Base-by-base conservation (phyloP, 23 tunicate species). In the Pegea sp. region DNA sequence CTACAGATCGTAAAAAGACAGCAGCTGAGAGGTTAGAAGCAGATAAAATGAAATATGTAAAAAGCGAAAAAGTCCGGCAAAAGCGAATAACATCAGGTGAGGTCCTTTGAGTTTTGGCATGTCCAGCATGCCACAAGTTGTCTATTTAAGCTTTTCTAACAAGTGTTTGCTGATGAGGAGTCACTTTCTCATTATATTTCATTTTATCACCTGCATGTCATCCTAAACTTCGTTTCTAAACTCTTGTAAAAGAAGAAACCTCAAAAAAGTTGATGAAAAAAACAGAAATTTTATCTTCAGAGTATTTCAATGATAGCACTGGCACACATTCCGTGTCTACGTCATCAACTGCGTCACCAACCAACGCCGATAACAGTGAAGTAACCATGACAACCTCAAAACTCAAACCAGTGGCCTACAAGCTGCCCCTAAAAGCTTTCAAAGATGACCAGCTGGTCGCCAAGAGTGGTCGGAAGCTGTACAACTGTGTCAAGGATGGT, bases 11-110 rank as follows among this genome's bases (percentile, higher is more conserved):
- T n/a, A n/a, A n/a, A n/a, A 64, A 72, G 57, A 60, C 93, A 5
- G 93, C 93, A 24, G 63, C 93, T 48, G 93, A 80, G 33, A 66
- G 93, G 66, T 64, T 80, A 13, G 93, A 80, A 55, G 93, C 93
- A 3, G 93, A 80, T 48, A 71, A 71, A 48, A 44, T 80, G 22
- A 80, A 80, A 44, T 80, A 80, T 62, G 93, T 80, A 32, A 80
- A 80, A 60, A 80, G 93, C 44, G 73, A 77, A 20, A 71, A 71
- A 65, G 93, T 65, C 5, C 58, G 93, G 56, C 79, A 69, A 59
- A 30, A 72, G 26, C 43, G 78, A 25, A 28, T 59, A 3, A 64
- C 92, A 0, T 28, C 29, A 5, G 78, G 78, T 71, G 33, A 60
- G 28, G 6, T 29, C 7, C 28, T 6, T 62, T 62, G 7, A 16